phyloP scores from a whole-genome alignment of 2,113 vertebrate species.

The Stomatorhinus ivindoensis region DNA sequence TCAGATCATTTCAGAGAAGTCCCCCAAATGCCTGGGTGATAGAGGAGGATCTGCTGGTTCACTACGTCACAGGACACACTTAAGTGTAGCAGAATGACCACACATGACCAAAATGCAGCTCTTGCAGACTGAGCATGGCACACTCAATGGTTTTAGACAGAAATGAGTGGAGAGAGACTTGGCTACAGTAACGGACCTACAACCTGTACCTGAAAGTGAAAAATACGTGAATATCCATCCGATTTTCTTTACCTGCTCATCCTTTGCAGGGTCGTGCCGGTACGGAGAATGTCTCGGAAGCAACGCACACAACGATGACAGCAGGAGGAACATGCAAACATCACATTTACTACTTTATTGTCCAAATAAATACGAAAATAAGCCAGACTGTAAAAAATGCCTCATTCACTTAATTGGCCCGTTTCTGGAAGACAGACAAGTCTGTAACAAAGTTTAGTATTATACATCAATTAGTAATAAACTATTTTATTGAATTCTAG shows the following conservation, averaged over 20 bases:
- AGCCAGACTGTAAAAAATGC: background rate
- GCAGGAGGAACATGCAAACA: background rate
- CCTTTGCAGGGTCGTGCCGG: background rate
- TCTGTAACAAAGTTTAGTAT: background rate
- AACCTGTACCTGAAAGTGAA: background rate
- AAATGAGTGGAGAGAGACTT: background rate
- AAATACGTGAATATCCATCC: background rate
- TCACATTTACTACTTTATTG: background rate
- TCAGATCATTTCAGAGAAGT: background rate
- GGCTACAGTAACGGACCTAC: background rate
- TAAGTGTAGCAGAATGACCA: background rate
- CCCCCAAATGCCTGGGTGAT: background rate
- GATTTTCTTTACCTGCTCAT: background rate
- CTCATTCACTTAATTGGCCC: background rate
- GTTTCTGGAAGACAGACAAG: background rate
- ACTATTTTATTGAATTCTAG: background rate
- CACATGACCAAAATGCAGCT: background rate
- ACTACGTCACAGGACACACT: background rate
- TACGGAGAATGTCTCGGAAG: background rate
- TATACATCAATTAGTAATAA: background rate
- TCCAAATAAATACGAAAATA: background rate
- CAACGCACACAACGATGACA: background rate
- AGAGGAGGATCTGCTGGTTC: background rate
- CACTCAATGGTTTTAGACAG: background rate
- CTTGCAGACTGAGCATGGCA: background rate